These are phyloP conservation scores for Bucorvus abyssinicus DNA, from an alignment of 2,797 vertebrate genomes.

Conservation along the genomic window DNA sequence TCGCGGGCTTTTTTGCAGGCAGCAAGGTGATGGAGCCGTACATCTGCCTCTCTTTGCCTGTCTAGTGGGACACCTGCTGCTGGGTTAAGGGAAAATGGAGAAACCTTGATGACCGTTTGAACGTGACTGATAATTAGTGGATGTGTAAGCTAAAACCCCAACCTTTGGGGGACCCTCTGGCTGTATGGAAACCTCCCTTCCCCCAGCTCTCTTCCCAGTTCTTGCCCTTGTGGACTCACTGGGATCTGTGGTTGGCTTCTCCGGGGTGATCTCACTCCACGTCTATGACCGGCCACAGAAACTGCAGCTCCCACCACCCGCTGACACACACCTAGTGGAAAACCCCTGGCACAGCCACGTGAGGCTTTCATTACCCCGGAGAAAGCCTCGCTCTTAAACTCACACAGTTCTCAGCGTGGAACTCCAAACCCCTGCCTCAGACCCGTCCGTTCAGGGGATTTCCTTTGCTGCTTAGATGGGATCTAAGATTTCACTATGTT, in stretches of 20 bases:
- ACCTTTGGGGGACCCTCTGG: background rate
- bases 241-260: background rate
- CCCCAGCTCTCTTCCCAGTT: background rate
- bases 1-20: background rate
- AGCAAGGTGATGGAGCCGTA: background rate
- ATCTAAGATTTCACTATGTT: background rate
- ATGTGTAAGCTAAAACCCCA: background rate
- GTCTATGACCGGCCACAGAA: background rate
- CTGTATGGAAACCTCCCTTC: background rate
- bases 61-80: background rate
- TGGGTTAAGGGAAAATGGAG: background rate
- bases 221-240: background rate
- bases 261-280: background rate
- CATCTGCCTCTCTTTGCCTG: background rate
- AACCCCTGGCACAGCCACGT: background rate
- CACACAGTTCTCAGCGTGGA: background rate
- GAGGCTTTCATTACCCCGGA: background rate
- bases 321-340: conserved; percentile 5
- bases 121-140: background rate
- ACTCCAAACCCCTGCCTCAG: background rate
- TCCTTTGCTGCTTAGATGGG: background rate
- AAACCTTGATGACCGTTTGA: background rate
- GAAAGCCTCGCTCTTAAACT: background rate
- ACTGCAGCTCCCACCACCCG: background rate
- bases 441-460: background rate